phyloP scores from a whole-genome alignment of 2,113 vertebrate genomes.

The Nesoenas mayeri region DNA sequence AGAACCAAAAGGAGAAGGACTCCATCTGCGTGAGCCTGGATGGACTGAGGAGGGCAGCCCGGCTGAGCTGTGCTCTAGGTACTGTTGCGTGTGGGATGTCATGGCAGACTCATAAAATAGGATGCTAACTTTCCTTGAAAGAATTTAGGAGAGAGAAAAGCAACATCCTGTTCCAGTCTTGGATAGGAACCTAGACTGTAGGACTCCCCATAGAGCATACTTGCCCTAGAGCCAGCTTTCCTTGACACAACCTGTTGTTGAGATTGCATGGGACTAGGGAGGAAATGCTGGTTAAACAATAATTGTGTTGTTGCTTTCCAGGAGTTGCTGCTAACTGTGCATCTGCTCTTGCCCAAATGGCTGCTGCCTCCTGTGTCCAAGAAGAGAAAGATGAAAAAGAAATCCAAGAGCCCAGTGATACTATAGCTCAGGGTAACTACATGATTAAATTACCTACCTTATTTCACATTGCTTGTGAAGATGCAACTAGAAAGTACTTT shows the following conservation, averaged over 20 bases:
- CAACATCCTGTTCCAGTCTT: neutral
- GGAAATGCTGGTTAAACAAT: neutral
- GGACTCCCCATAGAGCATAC: fast-evolving
- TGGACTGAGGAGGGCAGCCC: conserved; percentile 90
- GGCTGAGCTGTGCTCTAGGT: conserved; percentile 95
- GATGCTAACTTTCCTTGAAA: neutral
- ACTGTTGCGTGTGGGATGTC: neutral
- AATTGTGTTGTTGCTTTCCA: conserved; percentile 55
- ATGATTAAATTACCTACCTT: neutral
- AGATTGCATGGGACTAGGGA: neutral
- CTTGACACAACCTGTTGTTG: neutral
- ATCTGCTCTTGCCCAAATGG: conserved; percentile 97
- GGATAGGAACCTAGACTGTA: neutral
- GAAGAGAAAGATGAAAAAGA: conserved; percentile 94
- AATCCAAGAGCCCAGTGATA: conserved; percentile 80
- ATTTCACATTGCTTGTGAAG: neutral
- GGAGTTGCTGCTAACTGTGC: conserved; percentile 97
- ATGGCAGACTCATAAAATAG: neutral
- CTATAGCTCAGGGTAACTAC: conserved; percentile 89
- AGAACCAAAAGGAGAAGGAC: conserved; percentile 92
- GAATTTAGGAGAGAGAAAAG: neutral
- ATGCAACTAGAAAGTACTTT: neutral
- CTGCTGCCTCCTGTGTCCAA: conserved; percentile 95
- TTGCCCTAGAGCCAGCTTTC: neutral
- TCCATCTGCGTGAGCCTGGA: conserved; percentile 94